phyloP scores from a whole-genome alignment of 2,888 invertebrate species.

The Plebejus argus region DNA sequence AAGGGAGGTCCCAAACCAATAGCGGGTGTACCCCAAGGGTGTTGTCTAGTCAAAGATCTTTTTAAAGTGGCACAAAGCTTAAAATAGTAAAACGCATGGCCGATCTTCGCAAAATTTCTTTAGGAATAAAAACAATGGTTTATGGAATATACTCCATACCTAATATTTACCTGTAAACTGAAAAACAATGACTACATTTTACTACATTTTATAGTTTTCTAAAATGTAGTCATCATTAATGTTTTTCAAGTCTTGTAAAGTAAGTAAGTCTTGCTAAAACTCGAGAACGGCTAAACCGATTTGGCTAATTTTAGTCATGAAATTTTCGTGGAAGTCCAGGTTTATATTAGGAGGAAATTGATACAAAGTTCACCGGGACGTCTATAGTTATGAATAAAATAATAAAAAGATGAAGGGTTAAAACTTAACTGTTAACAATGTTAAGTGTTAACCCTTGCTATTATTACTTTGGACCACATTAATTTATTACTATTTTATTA shows the following conservation, averaged over 20 bases:
- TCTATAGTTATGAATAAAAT: background rate
- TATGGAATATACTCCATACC: background rate
- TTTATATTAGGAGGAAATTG: no score
- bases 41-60: background rate
- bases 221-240: no score
- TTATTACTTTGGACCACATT: background rate
- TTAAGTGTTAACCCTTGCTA: background rate
- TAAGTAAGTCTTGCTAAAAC: no score
- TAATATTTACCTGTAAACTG: no score
- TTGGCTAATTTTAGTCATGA: no score
- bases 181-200: no score
- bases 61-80: background rate
- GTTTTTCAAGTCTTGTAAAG: no score
- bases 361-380: no score
- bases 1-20: background rate
- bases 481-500: background rate
- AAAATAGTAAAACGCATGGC: background rate
- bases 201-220: no score
- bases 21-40: background rate
- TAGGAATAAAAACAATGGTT: background rate
- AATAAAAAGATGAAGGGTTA: background rate
- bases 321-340: no score
- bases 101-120: background rate
- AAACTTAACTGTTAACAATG: background rate
- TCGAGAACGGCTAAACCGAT: no score